Percentiles rank a stretch among this genome's conserved stretches.
Evolutionary conservation across 2,797 vertebrate genomes (phyloP).

Genomic region (Gymnoscopelus braueri): DNA sequence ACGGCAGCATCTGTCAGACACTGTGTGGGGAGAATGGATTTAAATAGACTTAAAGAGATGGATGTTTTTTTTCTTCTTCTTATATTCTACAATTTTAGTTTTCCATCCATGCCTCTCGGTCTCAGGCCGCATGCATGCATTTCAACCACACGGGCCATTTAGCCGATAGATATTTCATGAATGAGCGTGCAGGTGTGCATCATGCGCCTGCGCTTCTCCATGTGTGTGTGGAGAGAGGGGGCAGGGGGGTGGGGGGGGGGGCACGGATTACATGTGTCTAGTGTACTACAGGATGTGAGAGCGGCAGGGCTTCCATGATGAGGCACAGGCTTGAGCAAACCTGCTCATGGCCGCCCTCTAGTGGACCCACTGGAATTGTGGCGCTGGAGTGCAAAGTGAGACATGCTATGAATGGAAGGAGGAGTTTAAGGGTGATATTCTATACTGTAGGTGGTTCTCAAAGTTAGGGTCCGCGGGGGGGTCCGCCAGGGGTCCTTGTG

Average conservation of each 20-base stretch:
- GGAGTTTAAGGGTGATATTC: no score
- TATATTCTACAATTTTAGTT: slow-evolving; percentile 27
- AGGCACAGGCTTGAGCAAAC: slow-evolving; percentile 41
- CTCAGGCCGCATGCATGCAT: slow-evolving; percentile 25
- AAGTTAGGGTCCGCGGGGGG: no score
- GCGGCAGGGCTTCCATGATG: slow-evolving; percentile 10
- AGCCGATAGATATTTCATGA: slow-evolving; percentile 61
- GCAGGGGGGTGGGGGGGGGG: no score
- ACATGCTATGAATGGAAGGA: no score
- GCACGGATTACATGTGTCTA: slow-evolving; percentile 33
- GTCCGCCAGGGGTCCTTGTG: no score
- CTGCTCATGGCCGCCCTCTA: slow-evolving; percentile 78
- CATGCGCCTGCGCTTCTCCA: slow-evolving; percentile 50
- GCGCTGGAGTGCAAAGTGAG: no score
- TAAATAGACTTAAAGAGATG: slow-evolving; percentile 25
- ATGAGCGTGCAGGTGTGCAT: slow-evolving; percentile 49
- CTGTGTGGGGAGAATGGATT: slow-evolving; percentile 47
- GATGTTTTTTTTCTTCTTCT: slow-evolving; percentile 11
- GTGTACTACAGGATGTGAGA: slow-evolving; percentile 19
- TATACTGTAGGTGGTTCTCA: no score
- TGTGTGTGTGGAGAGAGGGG: slow-evolving; percentile 31
- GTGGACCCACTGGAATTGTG: slow-evolving; percentile 44
- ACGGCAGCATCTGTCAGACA: slow-evolving; percentile 67
- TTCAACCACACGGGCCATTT: slow-evolving; percentile 29
- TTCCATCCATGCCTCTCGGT: slow-evolving; percentile 22